These are phyloP conservation scores for Meteorus colon DNA, from an alignment of 2,888 invertebrate genomes.

Conservation along the genomic window DNA sequence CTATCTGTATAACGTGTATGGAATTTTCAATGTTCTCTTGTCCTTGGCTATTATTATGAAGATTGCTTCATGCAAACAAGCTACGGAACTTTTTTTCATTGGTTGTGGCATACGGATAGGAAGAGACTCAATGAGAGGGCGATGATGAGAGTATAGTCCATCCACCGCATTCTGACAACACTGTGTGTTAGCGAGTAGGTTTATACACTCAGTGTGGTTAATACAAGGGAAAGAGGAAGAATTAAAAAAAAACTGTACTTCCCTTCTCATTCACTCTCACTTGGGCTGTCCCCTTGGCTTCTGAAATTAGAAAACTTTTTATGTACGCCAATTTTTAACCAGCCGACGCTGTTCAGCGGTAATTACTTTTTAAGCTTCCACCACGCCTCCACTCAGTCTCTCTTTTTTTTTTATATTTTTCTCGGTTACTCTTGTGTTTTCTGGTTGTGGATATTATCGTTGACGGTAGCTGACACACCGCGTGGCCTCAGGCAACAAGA, in stretches of 20 bases:
- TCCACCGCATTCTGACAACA: conserved; percentile 44
- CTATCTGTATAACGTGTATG: conserved; percentile 6
- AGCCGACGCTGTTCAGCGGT: conserved; percentile 67
- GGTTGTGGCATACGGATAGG: neutral
- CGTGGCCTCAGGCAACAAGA: conserved; percentile 7
- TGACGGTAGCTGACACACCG: conserved; percentile 47
- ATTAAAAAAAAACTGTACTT: conserved; percentile 4
- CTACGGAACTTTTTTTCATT: conserved; percentile 22
- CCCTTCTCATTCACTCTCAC: conserved; percentile 38
- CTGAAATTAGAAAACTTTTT: conserved; percentile 73
- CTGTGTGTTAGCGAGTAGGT: conserved; percentile 39
- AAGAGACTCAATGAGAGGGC: neutral
- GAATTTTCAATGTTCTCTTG: conserved; percentile 10
- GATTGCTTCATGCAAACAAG: conserved; percentile 16
- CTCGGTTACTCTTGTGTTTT: conserved; percentile 14
- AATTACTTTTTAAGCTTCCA: conserved; percentile 73
- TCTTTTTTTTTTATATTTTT: conserved; percentile 29
- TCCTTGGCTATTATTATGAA: conserved; percentile 15
- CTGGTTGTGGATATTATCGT: conserved; percentile 67
- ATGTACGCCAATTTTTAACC: conserved; percentile 72
- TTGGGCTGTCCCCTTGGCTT: conserved; percentile 55
- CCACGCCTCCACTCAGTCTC: conserved; percentile 36
- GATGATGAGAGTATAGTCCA: conserved; percentile 32
- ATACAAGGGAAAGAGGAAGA: conserved; percentile 31
- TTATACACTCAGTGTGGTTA: conserved; percentile 33